Percentiles rank a stretch among this genome's conserved stretches.
Evolutionary conservation across 2,888 invertebrate genomes (phyloP).

Genomic region (Eupithecia vulgata): DNA sequence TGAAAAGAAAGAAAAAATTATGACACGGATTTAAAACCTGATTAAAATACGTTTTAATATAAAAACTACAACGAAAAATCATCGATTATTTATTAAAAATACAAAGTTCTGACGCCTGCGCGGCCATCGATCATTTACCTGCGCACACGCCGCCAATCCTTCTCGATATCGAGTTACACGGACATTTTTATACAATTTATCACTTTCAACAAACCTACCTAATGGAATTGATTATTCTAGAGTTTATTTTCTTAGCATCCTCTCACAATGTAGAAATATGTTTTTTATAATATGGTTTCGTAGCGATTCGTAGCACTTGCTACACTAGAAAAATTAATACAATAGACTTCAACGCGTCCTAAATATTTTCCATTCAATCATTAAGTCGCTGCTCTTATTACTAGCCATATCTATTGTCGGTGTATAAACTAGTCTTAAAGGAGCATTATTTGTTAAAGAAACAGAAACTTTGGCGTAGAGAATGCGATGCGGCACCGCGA

Average conservation of each 20-base stretch:
- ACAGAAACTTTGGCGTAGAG: conserved; percentile 62
- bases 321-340: not conserved
- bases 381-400: not conserved
- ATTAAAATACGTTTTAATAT: not conserved
- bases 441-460: conserved; percentile 35
- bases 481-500: conserved; percentile 68
- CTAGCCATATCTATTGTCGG: not conserved
- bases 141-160: conserved; percentile 45
- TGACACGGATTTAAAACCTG: not conserved
- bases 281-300: not conserved
- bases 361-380: not conserved
- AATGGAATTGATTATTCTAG: not conserved
- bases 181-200: conserved; percentile 35
- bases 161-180: conserved; percentile 42
- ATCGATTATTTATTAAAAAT: conserved; percentile 27
- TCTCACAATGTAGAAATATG: not conserved
- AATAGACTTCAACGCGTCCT: not conserved
- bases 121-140: conserved; percentile 40
- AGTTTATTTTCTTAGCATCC: not conserved
- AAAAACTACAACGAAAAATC: conserved; percentile 31
- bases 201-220: conserved; percentile 10
- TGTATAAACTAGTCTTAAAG: conserved; percentile 1
- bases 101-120: conserved; percentile 30
- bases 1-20: not conserved
- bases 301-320: not conserved